A percentile compares a stretch with the other conserved stretches of the same genome.
Evolutionary conservation across 2,113 vertebrate genomes (phyloP).

Genomic region (Corvus hawaiiensis): DNA sequence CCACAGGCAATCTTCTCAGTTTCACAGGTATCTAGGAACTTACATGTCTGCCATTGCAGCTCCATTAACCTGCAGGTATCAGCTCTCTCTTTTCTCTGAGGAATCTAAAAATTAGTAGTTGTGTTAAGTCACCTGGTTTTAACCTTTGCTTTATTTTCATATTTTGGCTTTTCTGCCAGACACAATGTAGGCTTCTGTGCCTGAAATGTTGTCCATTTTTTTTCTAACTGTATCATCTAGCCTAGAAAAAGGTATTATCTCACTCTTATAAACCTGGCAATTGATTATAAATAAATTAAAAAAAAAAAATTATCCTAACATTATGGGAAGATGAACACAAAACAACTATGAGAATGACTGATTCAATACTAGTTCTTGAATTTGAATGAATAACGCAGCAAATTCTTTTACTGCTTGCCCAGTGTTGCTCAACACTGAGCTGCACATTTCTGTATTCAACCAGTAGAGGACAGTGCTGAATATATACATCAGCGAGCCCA

Average conservation of each 20-base stretch:
- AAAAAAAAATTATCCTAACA: not conserved
- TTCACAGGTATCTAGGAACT: not conserved
- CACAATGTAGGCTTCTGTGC: not conserved
- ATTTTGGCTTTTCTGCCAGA: not conserved
- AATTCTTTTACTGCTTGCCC: not conserved
- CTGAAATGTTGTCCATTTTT: not conserved
- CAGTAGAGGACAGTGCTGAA: slow-evolving; percentile 42
- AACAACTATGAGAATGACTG: accelerated
- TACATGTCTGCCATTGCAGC: not conserved
- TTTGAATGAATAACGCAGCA: not conserved
- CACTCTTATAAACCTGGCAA: not conserved
- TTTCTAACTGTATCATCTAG: not conserved
- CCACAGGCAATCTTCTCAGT: not conserved
- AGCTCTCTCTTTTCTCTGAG: not conserved
- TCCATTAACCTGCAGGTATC: not conserved
- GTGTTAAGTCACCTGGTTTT: not conserved
- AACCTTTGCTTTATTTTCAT: not conserved
- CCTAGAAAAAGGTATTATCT: not conserved
- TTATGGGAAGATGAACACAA: not conserved
- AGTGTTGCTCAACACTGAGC: not conserved
- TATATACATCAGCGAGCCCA: not conserved
- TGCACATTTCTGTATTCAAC: not conserved
- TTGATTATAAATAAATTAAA: not conserved
- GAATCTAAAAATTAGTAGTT: not conserved
- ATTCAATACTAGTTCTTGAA: not conserved